A percentile compares a stretch with the other conserved stretches of the same genome.
phyloP scores from a whole-genome alignment of 1,140 invertebrate species.

The Hestina assimilis region DNA sequence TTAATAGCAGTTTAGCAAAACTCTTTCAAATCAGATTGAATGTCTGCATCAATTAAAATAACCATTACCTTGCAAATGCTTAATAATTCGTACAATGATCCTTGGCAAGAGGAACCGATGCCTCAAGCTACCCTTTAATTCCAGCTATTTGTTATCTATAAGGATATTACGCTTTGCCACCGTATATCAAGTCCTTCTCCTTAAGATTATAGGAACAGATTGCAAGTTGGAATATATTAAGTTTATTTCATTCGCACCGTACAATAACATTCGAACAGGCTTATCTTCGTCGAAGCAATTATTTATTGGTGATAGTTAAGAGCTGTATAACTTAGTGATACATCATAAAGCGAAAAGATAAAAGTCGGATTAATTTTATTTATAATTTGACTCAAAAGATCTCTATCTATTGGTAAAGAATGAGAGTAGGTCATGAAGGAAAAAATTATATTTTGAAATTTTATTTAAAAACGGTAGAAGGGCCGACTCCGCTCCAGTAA shows the following conservation, averaged over 20 bases:
- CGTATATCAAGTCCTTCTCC: constrained; percentile 19
- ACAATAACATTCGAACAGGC: constrained; percentile 13
- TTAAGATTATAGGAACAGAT: constrained; percentile 13
- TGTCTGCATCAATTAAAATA: neutral
- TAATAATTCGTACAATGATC: constrained; percentile 6
- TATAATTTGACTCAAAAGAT: constrained; percentile 1
- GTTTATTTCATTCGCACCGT: constrained; percentile 16
- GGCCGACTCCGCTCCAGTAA: too few relatives aligned
- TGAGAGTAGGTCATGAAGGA: neutral
- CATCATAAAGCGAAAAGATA: neutral
- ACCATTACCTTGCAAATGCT: neutral
- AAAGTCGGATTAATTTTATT: constrained; percentile 6
- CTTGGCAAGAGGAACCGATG: constrained; percentile 2
- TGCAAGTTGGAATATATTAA: constrained; percentile 20
- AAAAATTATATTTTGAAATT: neutral
- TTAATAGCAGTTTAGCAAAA: neutral
- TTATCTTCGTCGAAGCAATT: constrained; percentile 15
- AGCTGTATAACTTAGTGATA: neutral
- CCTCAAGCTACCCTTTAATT: constrained; percentile 8
- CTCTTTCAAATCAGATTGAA: neutral
- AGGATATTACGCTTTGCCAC: constrained; percentile 21
- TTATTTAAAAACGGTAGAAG: neutral
- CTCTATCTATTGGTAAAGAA: neutral
- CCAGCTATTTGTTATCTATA: constrained; percentile 13
- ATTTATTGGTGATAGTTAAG: constrained; percentile 16